Conservation (phyloP, 2,797 vertebrate genomes). For the Triplophysa yarkandensis region DNA sequence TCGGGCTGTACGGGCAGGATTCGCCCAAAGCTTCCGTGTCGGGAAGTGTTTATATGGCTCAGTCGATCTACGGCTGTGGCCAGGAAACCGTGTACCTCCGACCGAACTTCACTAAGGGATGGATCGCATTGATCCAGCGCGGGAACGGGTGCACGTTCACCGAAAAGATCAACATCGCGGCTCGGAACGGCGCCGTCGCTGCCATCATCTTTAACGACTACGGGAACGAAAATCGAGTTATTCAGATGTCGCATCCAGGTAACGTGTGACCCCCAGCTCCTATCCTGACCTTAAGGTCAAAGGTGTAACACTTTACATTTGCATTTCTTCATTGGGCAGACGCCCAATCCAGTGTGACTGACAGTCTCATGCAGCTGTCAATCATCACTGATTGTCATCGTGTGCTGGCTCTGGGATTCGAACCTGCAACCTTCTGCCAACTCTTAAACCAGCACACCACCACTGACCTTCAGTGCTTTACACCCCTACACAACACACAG, state of each 20-base stretch:
- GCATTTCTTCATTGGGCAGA: too few species aligned
- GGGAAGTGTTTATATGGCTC: conserved; percentile 73
- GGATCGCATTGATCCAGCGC: conserved; percentile 82
- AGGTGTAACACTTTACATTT: too few species aligned
- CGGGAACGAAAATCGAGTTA: conserved; percentile 76
- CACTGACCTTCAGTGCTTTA: too few species aligned
- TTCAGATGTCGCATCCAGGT: conserved; percentile 86
- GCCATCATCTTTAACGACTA: conserved; percentile 82
- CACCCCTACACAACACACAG: too few species aligned
- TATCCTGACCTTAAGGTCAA: not conserved
- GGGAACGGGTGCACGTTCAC: conserved; percentile 83
- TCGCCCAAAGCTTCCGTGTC: conserved; percentile 72
- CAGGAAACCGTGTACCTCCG: conserved; percentile 47
- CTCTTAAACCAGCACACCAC: too few species aligned
- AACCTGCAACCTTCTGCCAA: too few species aligned
- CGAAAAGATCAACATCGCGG: conserved; percentile 79
- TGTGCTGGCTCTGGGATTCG: too few species aligned
- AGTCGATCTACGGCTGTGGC: conserved; percentile 59
- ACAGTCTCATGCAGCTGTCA: too few species aligned
- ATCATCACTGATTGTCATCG: too few species aligned
- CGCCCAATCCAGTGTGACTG: too few species aligned
- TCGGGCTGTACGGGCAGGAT: conserved; percentile 81
- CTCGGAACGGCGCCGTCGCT: conserved; percentile 71
- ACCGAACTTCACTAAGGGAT: conserved; percentile 48
- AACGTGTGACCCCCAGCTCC: conserved; percentile 59